Conservation (phyloP, 2,113 vertebrate genomes). For the Aleadryas rufinucha region DNA sequence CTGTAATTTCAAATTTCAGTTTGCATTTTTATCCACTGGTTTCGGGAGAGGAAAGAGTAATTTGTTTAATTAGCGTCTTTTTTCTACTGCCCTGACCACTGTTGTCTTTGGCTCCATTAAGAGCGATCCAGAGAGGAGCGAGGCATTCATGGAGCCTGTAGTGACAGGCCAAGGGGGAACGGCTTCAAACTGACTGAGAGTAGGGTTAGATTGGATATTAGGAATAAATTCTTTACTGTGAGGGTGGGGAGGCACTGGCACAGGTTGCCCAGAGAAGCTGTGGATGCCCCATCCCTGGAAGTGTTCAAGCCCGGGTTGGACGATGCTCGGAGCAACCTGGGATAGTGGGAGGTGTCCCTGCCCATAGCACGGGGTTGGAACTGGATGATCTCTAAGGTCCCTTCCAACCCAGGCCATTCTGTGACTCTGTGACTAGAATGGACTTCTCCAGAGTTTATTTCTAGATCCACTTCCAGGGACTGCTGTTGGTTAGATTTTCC, state of each 20-base stretch:
- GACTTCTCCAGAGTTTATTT: not conserved
- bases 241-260: not conserved
- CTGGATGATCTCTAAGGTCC: not conserved
- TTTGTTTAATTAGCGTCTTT: not conserved
- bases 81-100: not conserved
- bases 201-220: not conserved
- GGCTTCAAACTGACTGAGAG: not conserved
- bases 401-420: not conserved
- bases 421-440: not conserved
- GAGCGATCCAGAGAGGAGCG: fast-evolving
- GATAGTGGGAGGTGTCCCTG: not conserved
- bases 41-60: not conserved
- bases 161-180: not conserved
- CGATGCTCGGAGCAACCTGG: not conserved
- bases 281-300: not conserved
- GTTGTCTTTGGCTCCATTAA: not conserved
- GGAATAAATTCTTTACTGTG: not conserved
- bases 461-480: not conserved
- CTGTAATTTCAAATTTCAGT: not conserved
- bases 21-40: not conserved
- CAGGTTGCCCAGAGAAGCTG: not conserved
- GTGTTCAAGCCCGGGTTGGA: not conserved
- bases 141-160: fast-evolving
- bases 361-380: not conserved
- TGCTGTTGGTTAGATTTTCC: not conserved